phyloP scores from a whole-genome alignment of 2,888 invertebrate species.

The Oxycera nigricornis region DNA sequence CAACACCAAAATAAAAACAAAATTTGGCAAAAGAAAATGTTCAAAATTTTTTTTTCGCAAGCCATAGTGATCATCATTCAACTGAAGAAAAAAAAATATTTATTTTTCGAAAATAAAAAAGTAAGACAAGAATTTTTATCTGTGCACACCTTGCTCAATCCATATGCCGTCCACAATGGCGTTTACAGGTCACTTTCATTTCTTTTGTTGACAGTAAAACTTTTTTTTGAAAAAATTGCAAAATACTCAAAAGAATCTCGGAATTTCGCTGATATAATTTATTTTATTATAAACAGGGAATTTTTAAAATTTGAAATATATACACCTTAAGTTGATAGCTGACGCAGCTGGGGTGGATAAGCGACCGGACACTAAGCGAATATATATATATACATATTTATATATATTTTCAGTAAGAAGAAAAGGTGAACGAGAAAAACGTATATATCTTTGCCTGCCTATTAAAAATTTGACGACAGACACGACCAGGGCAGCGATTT shows the following conservation, averaged over 20 bases:
- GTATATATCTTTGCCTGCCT: neutral
- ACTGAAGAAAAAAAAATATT: neutral
- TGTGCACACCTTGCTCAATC: conserved; percentile 13
- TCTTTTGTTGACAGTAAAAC: neutral
- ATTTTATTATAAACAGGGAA: conserved; percentile 30
- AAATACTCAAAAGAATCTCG: neutral
- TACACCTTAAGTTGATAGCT: neutral
- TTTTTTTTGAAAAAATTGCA: neutral
- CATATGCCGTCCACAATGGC: neutral
- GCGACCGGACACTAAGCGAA: neutral
- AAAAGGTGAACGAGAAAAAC: neutral
- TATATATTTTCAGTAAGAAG: neutral
- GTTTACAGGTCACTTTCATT: neutral
- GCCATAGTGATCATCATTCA: neutral
- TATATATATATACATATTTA: neutral
- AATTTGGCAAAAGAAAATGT: neutral
- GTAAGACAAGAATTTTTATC: conserved; percentile 24
- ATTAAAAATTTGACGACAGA: conserved; percentile 13
- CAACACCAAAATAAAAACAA: conserved; percentile 2
- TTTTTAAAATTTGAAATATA: conserved; percentile 2
- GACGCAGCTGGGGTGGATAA: neutral
- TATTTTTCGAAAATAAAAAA: neutral
- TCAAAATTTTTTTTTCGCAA: neutral
- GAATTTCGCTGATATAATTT: conserved; percentile 24
- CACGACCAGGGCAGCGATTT: neutral